Base-by-base conservation (phyloP, 1,140 invertebrate species). In the Heterodera carotae region DNA sequence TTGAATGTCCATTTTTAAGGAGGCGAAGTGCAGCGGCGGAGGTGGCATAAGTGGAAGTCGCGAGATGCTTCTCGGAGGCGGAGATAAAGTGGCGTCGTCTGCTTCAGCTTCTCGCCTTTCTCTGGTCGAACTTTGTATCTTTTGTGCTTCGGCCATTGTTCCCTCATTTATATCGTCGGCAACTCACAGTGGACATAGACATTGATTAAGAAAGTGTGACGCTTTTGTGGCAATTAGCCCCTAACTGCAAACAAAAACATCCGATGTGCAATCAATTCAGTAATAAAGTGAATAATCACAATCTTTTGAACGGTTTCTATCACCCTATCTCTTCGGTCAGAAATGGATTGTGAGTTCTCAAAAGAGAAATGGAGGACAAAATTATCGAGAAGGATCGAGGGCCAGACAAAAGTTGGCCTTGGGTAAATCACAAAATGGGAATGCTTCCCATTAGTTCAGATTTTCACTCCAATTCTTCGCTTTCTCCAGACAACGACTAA, bases 141-240 rank as follows among this genome's bases (percentile, higher is more conserved):
- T 78, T 31, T 43, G 59, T 34, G 22, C 76, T 12, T 66, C 77
- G 31, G 77, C 77, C 33, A 39, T 78, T 29, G 53, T 78, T 33
- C 77, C 77, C 48, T 31, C 77, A 10, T 67, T 78, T 12, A 75
- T 78, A 22, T 75, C 77, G 29, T 75, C 77, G 10, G 31, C 53
- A 34, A 60, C 39, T 27, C 76, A 77, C 43, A 36, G 56, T 2
- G 72, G 27, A 74, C 53, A 74, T 27, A 36, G 56, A 27, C 72
- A 74, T 36, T 31, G n/a, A 74, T 22, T 7, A 31, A n/a, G n/a
- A n/a, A n/a, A n/a, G n/a, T n/a, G n/a, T n/a, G n/a, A n/a, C n/a
- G n/a, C n/a, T n/a, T n/a, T n/a, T n/a, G n/a, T n/a, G n/a, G n/a
- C n/a, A n/a, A n/a, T n/a, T n/a, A n/a, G n/a, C n/a, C n/a, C n/a